A percentile compares a stretch with the other conserved stretches of the same genome.
Conservation (phyloP, 2,888 invertebrate species). For the Entomobrya multifasciata region DNA sequence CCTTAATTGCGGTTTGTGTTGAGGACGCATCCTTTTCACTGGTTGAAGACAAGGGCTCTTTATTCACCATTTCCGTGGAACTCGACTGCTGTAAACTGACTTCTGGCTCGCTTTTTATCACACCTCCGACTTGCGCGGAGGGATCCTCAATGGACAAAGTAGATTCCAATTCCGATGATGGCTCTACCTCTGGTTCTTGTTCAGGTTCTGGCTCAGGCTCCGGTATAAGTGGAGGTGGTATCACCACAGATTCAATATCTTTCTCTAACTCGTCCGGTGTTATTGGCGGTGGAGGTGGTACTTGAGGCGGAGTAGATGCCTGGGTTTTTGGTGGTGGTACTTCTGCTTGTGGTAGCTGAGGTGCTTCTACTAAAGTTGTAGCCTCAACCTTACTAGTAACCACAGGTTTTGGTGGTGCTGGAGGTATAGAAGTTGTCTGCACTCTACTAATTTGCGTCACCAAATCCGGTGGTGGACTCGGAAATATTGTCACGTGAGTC, state of each 20-base stretch:
- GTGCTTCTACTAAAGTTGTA: neutral
- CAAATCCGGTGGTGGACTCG: constrained; percentile 78
- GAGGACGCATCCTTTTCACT: constrained; percentile 69
- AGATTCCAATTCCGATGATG: constrained; percentile 46
- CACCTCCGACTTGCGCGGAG: constrained; percentile 42
- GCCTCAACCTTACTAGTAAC: neutral
- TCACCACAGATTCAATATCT: neutral
- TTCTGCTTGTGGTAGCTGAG: neutral
- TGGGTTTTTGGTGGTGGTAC: neutral
- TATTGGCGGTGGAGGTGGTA: constrained; percentile 32
- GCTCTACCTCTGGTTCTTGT: constrained; percentile 44
- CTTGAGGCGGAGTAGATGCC: neutral
- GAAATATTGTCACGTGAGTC: constrained; percentile 79
- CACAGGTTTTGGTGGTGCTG: constrained; percentile 23
- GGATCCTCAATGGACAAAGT: constrained; percentile 52
- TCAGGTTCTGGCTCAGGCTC: constrained; percentile 16
- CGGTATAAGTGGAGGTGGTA: constrained; percentile 40
- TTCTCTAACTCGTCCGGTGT: constrained; percentile 25
- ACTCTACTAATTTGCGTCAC: constrained; percentile 76
- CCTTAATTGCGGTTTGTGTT: constrained; percentile 52
- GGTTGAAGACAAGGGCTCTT: constrained; percentile 38
- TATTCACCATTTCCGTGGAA: constrained; percentile 64
- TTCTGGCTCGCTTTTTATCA: constrained; percentile 60
- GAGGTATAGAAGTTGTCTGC: constrained; percentile 20
- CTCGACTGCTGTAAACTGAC: constrained; percentile 63